phyloP scores from a whole-genome alignment of 2,888 invertebrate species.

The Lasioglossum lativentre region DNA sequence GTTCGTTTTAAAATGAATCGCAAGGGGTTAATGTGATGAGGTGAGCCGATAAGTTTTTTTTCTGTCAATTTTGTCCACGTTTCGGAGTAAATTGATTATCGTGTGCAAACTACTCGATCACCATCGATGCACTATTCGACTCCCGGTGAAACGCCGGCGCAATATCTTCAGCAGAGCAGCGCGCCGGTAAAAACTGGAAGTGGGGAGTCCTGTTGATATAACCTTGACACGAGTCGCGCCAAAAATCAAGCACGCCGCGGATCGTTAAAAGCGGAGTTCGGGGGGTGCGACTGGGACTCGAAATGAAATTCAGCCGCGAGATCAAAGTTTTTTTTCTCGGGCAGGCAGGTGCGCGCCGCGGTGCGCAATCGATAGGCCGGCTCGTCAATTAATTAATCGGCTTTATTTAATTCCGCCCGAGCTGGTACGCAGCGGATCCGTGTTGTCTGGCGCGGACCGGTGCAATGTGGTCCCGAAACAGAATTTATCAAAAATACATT shows the following conservation, averaged over 20 bases:
- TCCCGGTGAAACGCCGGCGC: background rate
- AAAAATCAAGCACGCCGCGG: slow-evolving; percentile 57
- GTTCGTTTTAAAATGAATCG: background rate
- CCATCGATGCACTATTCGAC: background rate
- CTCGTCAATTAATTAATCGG: slow-evolving; percentile 39
- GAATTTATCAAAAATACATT: background rate
- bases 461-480: background rate
- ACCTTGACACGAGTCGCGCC: slow-evolving; percentile 57
- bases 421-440: background rate
- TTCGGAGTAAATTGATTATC: background rate
- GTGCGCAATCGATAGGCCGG: slow-evolving; percentile 1
- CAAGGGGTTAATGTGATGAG: background rate
- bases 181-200: slow-evolving; percentile 21
- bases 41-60: background rate
- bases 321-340: slow-evolving; percentile 41
- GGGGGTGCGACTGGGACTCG: background rate
- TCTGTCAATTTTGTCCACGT: background rate
- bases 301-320: slow-evolving; percentile 50
- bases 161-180: slow-evolving; percentile 14
- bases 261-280: slow-evolving; percentile 57
- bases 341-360: slow-evolving; percentile 23
- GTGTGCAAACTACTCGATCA: background rate
- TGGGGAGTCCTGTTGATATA: slow-evolving; percentile 40
- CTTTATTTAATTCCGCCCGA: background rate
- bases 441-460: background rate